Base-by-base conservation (phyloP, 2,888 invertebrate species). In the Cheilosia vernalis region DNA sequence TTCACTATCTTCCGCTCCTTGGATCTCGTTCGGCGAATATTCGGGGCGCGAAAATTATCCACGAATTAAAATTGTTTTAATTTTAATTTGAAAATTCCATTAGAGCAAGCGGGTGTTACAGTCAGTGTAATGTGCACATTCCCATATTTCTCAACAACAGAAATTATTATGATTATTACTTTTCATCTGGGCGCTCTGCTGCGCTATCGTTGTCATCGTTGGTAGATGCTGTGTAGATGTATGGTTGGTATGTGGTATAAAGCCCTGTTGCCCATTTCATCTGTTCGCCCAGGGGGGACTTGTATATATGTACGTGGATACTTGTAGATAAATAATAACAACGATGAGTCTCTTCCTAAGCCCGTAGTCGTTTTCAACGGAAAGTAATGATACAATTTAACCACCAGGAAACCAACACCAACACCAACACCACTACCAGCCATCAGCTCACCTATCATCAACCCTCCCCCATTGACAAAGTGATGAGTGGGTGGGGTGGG, bases 141-240 rank as follows among this genome's bases (percentile, higher is more conserved):
- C 58, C 64, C 79, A 79, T 78, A 78, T 79, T 79, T 79, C 79
- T 79, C 64, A 79, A 72, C 79, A 72, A 72, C 79, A 64, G 64
- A 49, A 79, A 79, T 79, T 79, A 79, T 79, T 79, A 79, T 79
- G 79, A 79, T 79, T 79, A 79, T 79, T 79, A 72, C 79, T 64
- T 70, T 70, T 70, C 78, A 78, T 78, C 70, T 56, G 61, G 51
- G 49, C 33, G 44, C 69, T 49, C 24, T 17, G 33, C n/a, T 30
- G 49, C 19, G 21, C 44, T 17, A 15, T 49, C 10, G 30, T 37
- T 13, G 55, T 7, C 10, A 33, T 37, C 21, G 33, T 53, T 30
- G 15, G 19, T 40, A 9, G 33, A 17, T 17, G 17, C 4, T 27
- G 27, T 27, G 33, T n/a, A 13, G 9, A 15, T 10, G 9, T 49